Evolutionary conservation across 2,888 invertebrate genomes (phyloP).

Genomic region (Metellina segmentata): DNA sequence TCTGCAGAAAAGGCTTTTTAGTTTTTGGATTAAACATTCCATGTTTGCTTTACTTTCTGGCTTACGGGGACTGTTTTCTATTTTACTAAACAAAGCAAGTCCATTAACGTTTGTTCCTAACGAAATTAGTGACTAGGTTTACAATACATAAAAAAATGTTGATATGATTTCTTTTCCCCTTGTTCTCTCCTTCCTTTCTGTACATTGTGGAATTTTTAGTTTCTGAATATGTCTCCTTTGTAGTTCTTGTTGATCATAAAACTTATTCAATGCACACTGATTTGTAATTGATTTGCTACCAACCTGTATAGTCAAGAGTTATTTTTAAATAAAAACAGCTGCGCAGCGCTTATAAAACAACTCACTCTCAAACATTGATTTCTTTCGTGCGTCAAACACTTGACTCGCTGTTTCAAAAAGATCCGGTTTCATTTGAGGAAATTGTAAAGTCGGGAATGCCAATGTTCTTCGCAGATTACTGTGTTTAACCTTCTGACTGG

Average conservation of each 20-base stretch:
- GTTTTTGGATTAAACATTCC: slow-evolving; percentile 35
- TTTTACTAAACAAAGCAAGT: neutral
- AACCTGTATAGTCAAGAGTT: slow-evolving; percentile 72
- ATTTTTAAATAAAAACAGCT: slow-evolving; percentile 72
- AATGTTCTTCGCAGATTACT: too few relatives aligned
- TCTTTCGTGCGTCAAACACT: too few relatives aligned
- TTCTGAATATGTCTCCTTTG: slow-evolving; percentile 12
- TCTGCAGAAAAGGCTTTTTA: neutral
- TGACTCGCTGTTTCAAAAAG: too few relatives aligned
- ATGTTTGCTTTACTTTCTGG: neutral
- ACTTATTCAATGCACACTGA: slow-evolving; percentile 32
- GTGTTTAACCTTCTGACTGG: too few relatives aligned
- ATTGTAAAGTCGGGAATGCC: too few relatives aligned
- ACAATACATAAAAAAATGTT: neutral
- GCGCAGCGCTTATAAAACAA: slow-evolving; percentile 63
- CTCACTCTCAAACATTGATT: neutral
- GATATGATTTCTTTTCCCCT: neutral
- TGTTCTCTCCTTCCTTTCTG: neutral
- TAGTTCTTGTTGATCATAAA: slow-evolving; percentile 31
- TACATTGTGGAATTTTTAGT: neutral
- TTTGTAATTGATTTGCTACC: slow-evolving; percentile 64
- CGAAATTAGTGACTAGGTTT: neutral
- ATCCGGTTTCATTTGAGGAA: too few relatives aligned
- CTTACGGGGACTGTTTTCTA: neutral
- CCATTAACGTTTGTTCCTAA: slow-evolving; percentile 18